Evolutionary conservation across 2,888 invertebrate genomes (phyloP).

Genomic region (Tuta absoluta): DNA sequence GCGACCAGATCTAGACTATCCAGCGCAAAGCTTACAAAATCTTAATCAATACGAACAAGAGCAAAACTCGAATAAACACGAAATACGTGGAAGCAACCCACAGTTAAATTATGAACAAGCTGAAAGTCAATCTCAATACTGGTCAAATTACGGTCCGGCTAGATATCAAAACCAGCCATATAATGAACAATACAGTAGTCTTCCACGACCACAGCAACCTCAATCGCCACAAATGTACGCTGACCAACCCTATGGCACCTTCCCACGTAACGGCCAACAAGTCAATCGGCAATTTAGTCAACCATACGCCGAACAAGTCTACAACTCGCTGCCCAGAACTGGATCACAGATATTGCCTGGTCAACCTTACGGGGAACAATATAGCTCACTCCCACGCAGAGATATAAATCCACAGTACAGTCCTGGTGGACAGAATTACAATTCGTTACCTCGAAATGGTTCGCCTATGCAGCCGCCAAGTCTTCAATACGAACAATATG

Average conservation of each 20-base stretch:
- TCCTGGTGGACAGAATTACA: background rate
- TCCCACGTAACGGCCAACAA: conserved; percentile 53
- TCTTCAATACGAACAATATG: conserved; percentile 39
- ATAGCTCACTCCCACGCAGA: conserved; percentile 44
- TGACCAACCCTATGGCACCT: conserved; percentile 54
- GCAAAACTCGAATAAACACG: conserved; percentile 40
- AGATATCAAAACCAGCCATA: conserved; percentile 43
- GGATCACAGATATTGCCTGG: conserved; percentile 1
- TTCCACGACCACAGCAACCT: conserved; percentile 48
- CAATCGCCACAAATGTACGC: background rate
- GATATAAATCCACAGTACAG: conserved; percentile 20
- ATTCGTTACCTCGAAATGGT: background rate
- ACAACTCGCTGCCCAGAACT: background rate
- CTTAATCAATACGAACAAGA: conserved; percentile 62
- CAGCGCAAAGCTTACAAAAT: conserved; percentile 70
- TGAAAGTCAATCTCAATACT: conserved; percentile 45
- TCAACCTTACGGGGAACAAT: background rate
- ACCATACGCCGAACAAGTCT: background rate
- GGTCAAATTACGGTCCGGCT: conserved; percentile 36
- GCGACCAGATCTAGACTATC: conserved; percentile 64
- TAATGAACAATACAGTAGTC: conserved; percentile 53
- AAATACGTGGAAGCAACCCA: conserved; percentile 50
- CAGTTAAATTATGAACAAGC: conserved; percentile 58
- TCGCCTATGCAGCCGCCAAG: background rate
- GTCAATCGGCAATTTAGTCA: conserved; percentile 19